These are phyloP conservation scores for Picathartes gymnocephalus DNA, from an alignment of 2,113 vertebrate species.

Conservation along the genomic window DNA sequence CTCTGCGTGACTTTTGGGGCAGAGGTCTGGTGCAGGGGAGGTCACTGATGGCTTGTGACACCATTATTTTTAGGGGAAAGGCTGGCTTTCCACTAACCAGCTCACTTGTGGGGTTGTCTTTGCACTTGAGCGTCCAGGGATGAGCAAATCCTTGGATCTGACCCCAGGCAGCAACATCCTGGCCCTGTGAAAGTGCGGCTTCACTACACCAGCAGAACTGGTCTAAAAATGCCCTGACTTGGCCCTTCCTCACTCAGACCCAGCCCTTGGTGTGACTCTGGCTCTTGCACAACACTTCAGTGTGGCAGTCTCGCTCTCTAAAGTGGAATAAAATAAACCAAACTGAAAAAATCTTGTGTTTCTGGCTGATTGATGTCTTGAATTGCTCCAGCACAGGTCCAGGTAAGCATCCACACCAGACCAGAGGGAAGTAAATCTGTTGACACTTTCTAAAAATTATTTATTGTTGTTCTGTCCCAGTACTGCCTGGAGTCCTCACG, in stretches of 20 bases:
- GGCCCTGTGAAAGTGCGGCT: background rate
- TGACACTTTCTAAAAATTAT: rapidly evolving
- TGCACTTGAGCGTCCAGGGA: background rate
- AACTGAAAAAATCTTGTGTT: background rate
- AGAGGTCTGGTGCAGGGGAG: background rate
- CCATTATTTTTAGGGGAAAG: background rate
- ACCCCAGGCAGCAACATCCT: background rate
- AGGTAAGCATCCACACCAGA: background rate
- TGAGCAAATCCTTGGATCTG: background rate
- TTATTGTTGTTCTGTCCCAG: background rate
- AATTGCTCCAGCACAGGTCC: background rate
- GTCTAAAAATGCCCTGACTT: background rate
- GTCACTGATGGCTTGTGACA: background rate
- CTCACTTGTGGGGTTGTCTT: background rate
- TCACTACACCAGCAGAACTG: background rate
- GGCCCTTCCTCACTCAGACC: background rate
- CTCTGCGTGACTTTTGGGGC: background rate
- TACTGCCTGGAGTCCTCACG: background rate
- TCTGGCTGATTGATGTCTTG: background rate
- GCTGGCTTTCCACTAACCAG: background rate
- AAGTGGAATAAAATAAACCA: background rate
- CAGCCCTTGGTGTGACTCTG: background rate
- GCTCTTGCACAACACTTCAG: background rate
- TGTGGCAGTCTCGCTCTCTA: background rate
- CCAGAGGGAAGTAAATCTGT: background rate